phyloP scores from a whole-genome alignment of 2,888 invertebrate species.

The Drosophila multiciliata region DNA sequence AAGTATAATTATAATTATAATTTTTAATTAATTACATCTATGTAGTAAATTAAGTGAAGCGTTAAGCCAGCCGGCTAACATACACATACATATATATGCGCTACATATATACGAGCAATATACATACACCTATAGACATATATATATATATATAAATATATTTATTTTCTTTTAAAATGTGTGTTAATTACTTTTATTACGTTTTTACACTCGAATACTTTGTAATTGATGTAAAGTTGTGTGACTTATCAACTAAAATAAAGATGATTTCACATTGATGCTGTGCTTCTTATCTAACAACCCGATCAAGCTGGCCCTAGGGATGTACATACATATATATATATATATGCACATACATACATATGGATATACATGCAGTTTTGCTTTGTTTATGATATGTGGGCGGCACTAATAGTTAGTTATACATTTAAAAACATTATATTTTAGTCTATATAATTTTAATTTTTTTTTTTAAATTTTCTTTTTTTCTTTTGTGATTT shows the following conservation, averaged over 20 bases:
- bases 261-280: conserved; percentile 61
- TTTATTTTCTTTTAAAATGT: conserved; percentile 16
- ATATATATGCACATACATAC: background rate
- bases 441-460: background rate
- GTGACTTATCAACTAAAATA: conserved; percentile 45
- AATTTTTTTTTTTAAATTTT: no score
- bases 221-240: conserved; percentile 55
- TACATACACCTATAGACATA: conserved; percentile 42
- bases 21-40: conserved; percentile 41
- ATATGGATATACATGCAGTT: conserved; percentile 1
- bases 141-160: conserved; percentile 25
- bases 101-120: conserved; percentile 50
- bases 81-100: conserved; percentile 52
- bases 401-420: conserved; percentile 27
- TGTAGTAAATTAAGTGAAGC: conserved; percentile 63
- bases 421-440: conserved; percentile 12
- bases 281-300: conserved; percentile 34
- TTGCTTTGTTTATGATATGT: conserved; percentile 18
- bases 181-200: conserved; percentile 9
- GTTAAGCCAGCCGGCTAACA: conserved; percentile 51
- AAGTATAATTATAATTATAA: conserved; percentile 12
- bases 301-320: conserved; percentile 53
- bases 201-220: conserved; percentile 59
- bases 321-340: background rate
- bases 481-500: background rate